Base-by-base conservation (phyloP, 2,888 invertebrate genomes). In the Brachyptera risi region DNA sequence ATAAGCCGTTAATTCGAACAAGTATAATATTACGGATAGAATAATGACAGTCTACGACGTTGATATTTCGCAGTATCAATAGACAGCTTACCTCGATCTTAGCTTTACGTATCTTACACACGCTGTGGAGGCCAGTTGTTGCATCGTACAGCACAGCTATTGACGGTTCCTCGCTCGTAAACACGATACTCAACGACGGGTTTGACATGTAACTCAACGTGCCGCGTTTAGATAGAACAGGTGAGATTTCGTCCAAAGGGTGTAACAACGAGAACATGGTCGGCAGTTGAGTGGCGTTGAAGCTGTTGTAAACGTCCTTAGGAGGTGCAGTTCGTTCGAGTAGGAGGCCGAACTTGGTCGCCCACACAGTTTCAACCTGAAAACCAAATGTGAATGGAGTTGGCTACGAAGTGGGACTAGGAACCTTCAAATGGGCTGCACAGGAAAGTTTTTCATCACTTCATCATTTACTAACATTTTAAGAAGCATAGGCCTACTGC, bases 161-260 rank as follows among this genome's bases (percentile, higher is more conserved):
- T 67, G 94, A 92, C 0, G 92, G 92, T 59, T 86, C 80, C 21
- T 83, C 82, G 69, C 82, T 84, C 0, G 91, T 87, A 71, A 86
- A 93, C 54, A 95, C 85, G 5, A 95, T 84, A 72, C 84, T 82
- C 57, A 83, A 76, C 61, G 74, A 74, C 24, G 76, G 73, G 68
- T 83, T 79, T 66, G 76, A 78, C 72, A 82, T 75, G 64, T 79
- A 77, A 5, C 58, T 15, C 3, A 58, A 24, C 21, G 21, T 71
- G 67, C 35, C 68, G 15, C 87, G 84, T 71, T 86, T 88, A 64
- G 87, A 80, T 5, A 91, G 76, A 35, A 96, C 83, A 0, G 96
- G 96, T 59, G 89, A 87, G 24, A 94, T 87, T 76, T 96, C 96
- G 73, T 96, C 92, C 58, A 96, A 76, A 0, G 96, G 96, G 79